Base-by-base conservation (phyloP, 2,888 invertebrate genomes). In the Bugulina stolonifera region DNA sequence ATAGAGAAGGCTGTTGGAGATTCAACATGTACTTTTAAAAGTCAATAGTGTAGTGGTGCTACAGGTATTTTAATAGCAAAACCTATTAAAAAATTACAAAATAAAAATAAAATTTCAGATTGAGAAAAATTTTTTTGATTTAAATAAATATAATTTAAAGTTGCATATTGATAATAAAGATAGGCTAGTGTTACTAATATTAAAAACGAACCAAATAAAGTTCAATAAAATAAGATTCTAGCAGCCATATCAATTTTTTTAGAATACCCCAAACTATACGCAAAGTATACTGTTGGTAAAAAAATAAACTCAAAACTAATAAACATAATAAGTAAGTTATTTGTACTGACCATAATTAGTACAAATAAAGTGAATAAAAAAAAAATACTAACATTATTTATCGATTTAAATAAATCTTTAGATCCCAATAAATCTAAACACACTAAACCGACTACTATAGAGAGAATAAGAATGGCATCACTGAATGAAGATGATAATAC, bases 61-160 rank as follows among this genome's bases (percentile, higher is more conserved):
- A 55, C 18, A 5, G 55, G 55, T 55, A 55, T 55, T 55, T 55
- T 55, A 23, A 23, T 55, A 23, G 14, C 55, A 55, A 55, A 55
- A 18, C 55, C 55, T 5, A 55, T 18, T 43, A 43, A 10, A 43
- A 43, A 10, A 43, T 43, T 43, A 43, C 5, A 10, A 43, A 43
- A 43, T 43, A 43, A 43, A 10, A 43, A 10, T 43, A 43, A 10
- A 43, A 10, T 43, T 43, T 43, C 43, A 43, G 5, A 43, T 43
- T 43, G 5, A 43, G 43, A 43, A 43, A 43, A 43, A 5, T 43
- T 43, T 18, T 10, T 18, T 43, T 43, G 10, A 43, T 43, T 43
- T 43, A 43, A 43, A 43, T 43, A 43, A 10, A 43, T 43, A 43
- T 43, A 43, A 43, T 43, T 43, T 43, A 43, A 43, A 43, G 43